Evolutionary conservation across 2,113 vertebrate species (phyloP).

Genomic region (Elephantulus edwardii): DNA sequence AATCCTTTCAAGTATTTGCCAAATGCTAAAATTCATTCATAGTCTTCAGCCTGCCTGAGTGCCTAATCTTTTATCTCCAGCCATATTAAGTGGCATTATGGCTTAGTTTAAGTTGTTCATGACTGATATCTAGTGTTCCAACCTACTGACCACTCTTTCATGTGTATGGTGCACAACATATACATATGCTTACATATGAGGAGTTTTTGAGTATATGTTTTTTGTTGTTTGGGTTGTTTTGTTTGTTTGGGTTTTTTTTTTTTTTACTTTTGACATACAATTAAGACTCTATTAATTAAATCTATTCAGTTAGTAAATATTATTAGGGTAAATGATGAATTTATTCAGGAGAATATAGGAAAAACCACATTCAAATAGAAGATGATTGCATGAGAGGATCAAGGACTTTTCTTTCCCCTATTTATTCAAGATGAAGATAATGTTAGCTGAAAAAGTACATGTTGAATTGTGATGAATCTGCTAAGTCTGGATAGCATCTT

Average conservation of each 20-base stretch:
- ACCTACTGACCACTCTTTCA: accelerated
- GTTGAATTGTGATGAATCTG: background rate
- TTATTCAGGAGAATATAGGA: no score
- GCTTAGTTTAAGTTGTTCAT: background rate
- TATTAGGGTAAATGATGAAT: no score
- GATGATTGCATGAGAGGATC: accelerated
- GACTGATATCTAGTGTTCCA: accelerated
- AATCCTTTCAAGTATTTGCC: background rate
- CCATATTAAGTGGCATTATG: background rate
- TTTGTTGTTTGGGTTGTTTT: background rate
- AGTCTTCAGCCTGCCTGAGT: background rate
- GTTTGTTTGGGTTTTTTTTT: background rate
- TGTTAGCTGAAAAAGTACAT: accelerated
- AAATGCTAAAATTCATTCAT: no score
- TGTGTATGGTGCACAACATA: background rate
- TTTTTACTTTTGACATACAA: no score
- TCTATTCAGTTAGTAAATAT: background rate
- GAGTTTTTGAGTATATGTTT: background rate
- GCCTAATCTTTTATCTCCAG: background rate
- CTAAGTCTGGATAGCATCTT: accelerated
- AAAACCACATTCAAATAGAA: background rate
- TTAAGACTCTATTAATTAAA: accelerated
- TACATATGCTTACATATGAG: no score
- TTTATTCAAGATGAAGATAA: accelerated
- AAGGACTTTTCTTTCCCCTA: background rate